Percentiles rank a stretch among this genome's conserved stretches.
These are phyloP conservation scores for Drosophila virilis DNA, from an alignment of 1,140 invertebrate species.

Conservation along the genomic window DNA sequence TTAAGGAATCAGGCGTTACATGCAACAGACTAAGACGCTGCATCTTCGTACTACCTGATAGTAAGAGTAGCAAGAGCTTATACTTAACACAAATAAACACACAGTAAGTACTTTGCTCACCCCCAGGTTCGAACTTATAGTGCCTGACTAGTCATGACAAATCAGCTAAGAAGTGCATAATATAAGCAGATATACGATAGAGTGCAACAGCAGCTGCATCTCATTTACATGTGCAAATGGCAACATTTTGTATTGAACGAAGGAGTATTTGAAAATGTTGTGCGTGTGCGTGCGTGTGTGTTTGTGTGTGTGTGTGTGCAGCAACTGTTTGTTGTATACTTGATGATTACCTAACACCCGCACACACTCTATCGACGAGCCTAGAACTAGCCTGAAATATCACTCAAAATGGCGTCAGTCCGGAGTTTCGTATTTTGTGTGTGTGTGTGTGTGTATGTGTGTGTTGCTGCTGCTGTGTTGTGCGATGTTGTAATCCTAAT, in stretches of 20 bases:
- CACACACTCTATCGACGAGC: conserved; percentile 3
- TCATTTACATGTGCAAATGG: conserved; percentile 29
- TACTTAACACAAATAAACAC: too few species aligned
- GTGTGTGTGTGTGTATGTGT: conserved; percentile 17
- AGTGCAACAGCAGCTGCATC: conserved; percentile 11
- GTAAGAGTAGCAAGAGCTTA: too few species aligned
- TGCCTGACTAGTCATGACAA: neutral
- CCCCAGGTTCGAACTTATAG: neutral
- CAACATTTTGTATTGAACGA: conserved; percentile 14
- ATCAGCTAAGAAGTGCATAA: conserved; percentile 13
- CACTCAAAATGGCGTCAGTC: conserved; percentile 40
- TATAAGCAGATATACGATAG: conserved; percentile 12
- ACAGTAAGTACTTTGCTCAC: neutral
- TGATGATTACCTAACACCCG: conserved; percentile 24
- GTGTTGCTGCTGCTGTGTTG: conserved; percentile 14
- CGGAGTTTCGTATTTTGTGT: conserved; percentile 12
- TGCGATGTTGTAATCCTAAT: conserved; percentile 75
- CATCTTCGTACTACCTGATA: too few species aligned
- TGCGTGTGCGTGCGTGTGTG: neutral
- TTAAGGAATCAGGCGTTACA: too few species aligned
- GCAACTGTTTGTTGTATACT: conserved; percentile 30
- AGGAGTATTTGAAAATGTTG: conserved; percentile 14
- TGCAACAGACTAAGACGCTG: too few species aligned
- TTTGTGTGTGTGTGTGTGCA: conserved; percentile 16
- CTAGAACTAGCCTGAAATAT: conserved; percentile 18